phyloP scores from a whole-genome alignment of 2,888 invertebrate species.

The Seladonia tumulorum region DNA sequence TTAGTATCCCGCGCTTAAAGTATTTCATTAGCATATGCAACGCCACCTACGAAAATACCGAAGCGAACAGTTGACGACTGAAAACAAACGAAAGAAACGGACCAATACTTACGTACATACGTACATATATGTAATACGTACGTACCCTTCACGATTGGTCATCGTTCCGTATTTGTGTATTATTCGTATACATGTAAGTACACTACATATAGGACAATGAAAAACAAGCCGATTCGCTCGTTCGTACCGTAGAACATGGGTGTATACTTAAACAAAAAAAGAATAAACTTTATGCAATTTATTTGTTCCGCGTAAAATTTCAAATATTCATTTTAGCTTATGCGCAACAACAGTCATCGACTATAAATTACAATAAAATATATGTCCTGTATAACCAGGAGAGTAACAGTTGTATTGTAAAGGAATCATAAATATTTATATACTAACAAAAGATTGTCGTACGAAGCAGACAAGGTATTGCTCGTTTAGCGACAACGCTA shows the following conservation, averaged over 20 bases:
- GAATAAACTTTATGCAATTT: constrained; percentile 68
- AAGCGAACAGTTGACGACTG: background rate
- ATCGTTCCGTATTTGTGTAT: background rate
- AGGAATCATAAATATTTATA: constrained; percentile 70
- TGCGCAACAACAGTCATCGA: constrained; percentile 53
- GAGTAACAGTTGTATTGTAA: constrained; percentile 65
- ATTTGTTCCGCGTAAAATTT: constrained; percentile 63
- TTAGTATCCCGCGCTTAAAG: constrained; percentile 46
- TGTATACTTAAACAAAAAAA: constrained; percentile 14
- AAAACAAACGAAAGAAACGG: background rate
- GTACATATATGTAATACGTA: background rate
- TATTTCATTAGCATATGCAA: background rate
- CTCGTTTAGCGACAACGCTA: constrained; percentile 7
- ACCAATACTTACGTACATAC: no score
- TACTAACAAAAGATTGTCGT: constrained; percentile 53
- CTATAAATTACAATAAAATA: constrained; percentile 79
- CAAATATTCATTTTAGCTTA: constrained; percentile 47
- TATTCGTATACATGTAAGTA: background rate
- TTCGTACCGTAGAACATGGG: background rate
- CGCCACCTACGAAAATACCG: constrained; percentile 33
- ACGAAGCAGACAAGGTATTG: constrained; percentile 32
- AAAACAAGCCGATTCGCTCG: background rate
- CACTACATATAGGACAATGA: background rate
- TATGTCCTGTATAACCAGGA: constrained; percentile 80
- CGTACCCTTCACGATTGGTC: background rate